These are phyloP conservation scores for Drosophila nannoptera DNA, from an alignment of 1,140 invertebrate species.

Conservation along the genomic window DNA sequence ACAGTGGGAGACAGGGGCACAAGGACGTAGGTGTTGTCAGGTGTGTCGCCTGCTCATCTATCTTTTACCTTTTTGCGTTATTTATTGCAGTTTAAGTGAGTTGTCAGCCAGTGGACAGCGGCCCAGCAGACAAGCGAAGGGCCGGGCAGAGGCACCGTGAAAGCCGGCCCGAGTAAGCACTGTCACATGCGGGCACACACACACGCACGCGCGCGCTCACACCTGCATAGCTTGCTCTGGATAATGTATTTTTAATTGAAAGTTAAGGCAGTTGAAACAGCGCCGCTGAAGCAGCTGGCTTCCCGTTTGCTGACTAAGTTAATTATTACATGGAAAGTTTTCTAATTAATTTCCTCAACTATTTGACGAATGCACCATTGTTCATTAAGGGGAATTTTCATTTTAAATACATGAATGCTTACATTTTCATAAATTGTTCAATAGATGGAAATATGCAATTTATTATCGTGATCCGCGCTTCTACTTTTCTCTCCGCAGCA, in stretches of 20 bases:
- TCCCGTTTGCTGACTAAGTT: neutral
- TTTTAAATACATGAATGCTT: too few species aligned
- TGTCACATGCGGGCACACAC: slow-evolving; percentile 36
- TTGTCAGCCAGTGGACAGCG: slow-evolving; percentile 54
- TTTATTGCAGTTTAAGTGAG: slow-evolving; percentile 76
- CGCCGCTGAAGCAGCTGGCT: neutral
- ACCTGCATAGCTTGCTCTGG: slow-evolving; percentile 24
- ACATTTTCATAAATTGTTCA: too few species aligned
- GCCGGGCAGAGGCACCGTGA: neutral
- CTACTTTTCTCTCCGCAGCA: too few species aligned
- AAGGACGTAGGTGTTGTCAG: slow-evolving; percentile 57
- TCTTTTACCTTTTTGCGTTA: slow-evolving; percentile 55
- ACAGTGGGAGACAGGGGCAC: neutral
- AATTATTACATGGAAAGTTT: neutral
- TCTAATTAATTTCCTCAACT: neutral
- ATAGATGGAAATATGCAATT: too few species aligned
- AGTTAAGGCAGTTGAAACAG: slow-evolving; percentile 38
- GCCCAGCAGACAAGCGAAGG: slow-evolving; percentile 6
- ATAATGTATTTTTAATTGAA: slow-evolving; percentile 74
- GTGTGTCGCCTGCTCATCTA: slow-evolving; percentile 52
- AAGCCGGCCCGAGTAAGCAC: slow-evolving; percentile 4
- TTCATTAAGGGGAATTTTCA: too few species aligned
- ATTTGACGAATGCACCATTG: too few species aligned
- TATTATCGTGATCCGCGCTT: too few species aligned
- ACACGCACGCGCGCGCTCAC: neutral